Evolutionary conservation across 92 coral and sea anemone species (phyloP), one percentile per base, ranked within the genome.

Genomic region (Scolanthus callimorphus): DNA sequence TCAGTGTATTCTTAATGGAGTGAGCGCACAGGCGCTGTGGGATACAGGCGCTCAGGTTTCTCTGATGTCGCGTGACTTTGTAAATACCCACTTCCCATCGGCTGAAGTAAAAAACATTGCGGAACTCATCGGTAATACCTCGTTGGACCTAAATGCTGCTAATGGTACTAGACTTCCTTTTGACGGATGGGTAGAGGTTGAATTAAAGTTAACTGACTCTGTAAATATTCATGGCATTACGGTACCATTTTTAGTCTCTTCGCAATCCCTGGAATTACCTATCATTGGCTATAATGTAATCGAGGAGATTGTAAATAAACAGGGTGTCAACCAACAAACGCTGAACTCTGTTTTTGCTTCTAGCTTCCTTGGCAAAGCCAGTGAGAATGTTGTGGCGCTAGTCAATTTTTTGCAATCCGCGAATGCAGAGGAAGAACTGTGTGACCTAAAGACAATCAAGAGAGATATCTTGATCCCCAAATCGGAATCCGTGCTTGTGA

Each of bases 1-100:
- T 0, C 51, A 53, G 11, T 84, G 71, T 39, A 8, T 28, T 25
- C 22, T 62, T 1, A 64, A 64, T 49, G 24, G 50, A 19, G 59
- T 64, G 67, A 21, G 57, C 3, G 57, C 45, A 51, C 50, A 85
- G 26, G 71, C 73, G 4, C 51, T 80, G 39, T 68, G 83, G 84
- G 83, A 79, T 71, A 79, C 85, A 0, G 83, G 76, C 24, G 75
- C 85, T 37, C 88, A 85, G 59, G 86, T 85, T 29, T 85, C 76
- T 30, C 53, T 74, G 43, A 64, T 78, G 37, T 78, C 81, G 3
- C 43, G 66, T 39, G 65, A 39, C 41, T 82, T 76, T 77, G 48
- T 72, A 13, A 29, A 20, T 30, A 31, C 45, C 24, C 49, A 84
- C 62, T 43, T 71, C 51, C 79, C 85, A 10, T 55, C 72, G 24